phyloP scores from a whole-genome alignment of 2,113 vertebrate species.

The Prionailurus bengalensis region DNA sequence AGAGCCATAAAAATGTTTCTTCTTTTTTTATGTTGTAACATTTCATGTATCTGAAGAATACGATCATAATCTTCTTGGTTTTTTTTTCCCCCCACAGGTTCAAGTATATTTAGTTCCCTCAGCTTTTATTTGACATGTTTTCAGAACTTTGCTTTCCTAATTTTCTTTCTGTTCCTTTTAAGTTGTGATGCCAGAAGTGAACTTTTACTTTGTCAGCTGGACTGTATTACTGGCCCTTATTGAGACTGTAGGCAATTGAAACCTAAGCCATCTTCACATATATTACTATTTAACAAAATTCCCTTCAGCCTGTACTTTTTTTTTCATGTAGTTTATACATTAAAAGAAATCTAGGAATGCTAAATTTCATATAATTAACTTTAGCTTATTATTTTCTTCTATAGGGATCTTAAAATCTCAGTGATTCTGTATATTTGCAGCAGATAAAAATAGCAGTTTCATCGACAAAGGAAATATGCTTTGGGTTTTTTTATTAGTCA shows the following conservation, averaged over 20 bases:
- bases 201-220: slow-evolving; percentile 8
- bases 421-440: not conserved
- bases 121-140: slow-evolving; percentile 14
- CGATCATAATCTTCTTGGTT: not conserved
- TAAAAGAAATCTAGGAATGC: not conserved
- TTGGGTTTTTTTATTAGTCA: slow-evolving; percentile 37
- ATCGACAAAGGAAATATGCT: not conserved
- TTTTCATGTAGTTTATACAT: not conserved
- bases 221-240: not conserved
- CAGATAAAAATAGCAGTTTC: slow-evolving; percentile 2
- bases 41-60: not conserved
- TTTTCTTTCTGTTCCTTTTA: slow-evolving; percentile 43
- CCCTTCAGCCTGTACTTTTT: not conserved
- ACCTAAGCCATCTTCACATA: not conserved
- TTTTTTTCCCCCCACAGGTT: not conserved
- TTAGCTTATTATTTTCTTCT: not conserved
- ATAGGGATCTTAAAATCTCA: not conserved
- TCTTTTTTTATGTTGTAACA: not conserved
- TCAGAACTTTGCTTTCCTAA: slow-evolving; percentile 18
- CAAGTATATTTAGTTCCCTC: not conserved
- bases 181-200: slow-evolving; percentile 1
- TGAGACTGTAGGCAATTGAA: not conserved
- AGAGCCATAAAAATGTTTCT: not conserved
- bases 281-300: not conserved
- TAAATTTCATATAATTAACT: slow-evolving; percentile 32